These are phyloP conservation scores for Oryzias sinensis DNA, from an alignment of 2,797 vertebrate genomes.

Conservation along the genomic window DNA sequence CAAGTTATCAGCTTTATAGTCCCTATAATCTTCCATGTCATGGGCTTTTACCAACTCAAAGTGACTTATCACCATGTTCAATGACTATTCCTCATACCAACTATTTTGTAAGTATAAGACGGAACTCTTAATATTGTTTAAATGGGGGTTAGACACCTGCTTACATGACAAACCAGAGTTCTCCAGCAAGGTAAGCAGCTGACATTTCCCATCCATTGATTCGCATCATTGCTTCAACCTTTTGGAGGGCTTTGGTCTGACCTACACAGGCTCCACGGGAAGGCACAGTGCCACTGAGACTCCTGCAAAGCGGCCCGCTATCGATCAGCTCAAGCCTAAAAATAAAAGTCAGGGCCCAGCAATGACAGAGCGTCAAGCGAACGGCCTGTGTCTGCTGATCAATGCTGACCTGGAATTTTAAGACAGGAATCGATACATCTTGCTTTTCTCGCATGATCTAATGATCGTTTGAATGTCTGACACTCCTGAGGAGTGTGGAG, in stretches of 20 bases:
- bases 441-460: constrained; percentile 50
- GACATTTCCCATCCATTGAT: constrained; percentile 74
- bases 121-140: background rate
- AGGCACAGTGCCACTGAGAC: constrained; percentile 48
- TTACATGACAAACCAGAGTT: constrained; percentile 34
- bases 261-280: constrained; percentile 55
- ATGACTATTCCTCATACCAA: no score
- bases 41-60: no score
- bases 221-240: constrained; percentile 70
- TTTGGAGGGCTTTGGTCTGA: constrained; percentile 60
- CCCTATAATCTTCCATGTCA: no score
- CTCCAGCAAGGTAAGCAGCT: constrained; percentile 49
- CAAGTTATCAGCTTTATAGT: no score
- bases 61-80: no score
- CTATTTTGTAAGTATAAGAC: no score
- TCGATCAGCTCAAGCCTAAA: constrained; percentile 63
- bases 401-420: constrained; percentile 67
- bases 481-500: constrained; percentile 18
- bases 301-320: constrained; percentile 48
- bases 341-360: constrained; percentile 47
- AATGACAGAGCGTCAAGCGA: constrained; percentile 38
- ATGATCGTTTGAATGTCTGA: constrained; percentile 53
- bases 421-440: constrained; percentile 52
- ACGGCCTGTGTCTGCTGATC: constrained; percentile 58
- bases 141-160: constrained; percentile 18